Evolutionary conservation across 2,888 invertebrate genomes (phyloP).

Genomic region (Metalampra italica): DNA sequence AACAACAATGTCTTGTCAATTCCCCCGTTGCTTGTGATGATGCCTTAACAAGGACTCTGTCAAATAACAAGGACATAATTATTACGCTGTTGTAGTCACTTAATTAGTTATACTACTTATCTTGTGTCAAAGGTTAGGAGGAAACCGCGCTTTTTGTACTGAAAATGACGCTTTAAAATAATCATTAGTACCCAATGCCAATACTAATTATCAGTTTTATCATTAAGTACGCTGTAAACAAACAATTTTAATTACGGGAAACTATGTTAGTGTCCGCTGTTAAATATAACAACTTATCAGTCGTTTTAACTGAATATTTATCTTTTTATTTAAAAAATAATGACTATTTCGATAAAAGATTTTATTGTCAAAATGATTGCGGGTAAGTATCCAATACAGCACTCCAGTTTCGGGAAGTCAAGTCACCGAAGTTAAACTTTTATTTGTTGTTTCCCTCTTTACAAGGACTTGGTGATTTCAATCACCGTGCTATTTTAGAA

Average conservation of each 20-base stretch:
- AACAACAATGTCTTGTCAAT: too few relatives aligned
- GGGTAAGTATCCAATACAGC: not conserved
- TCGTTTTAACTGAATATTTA: slow-evolving; percentile 39
- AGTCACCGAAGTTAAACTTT: not conserved
- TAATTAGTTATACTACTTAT: slow-evolving; percentile 57
- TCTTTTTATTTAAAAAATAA: slow-evolving; percentile 41
- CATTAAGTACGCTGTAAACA: slow-evolving; percentile 43
- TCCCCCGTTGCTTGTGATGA: too few relatives aligned
- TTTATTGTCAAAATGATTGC: slow-evolving; percentile 7
- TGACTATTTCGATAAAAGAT: slow-evolving; percentile 24
- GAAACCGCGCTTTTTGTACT: slow-evolving; percentile 46
- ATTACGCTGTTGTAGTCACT: slow-evolving; percentile 16
- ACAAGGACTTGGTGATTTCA: slow-evolving; percentile 17
- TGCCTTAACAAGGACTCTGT: not conserved
- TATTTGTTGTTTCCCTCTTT: not conserved
- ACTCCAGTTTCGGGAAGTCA: not conserved
- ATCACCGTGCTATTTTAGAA: slow-evolving; percentile 10
- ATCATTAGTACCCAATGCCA: slow-evolving; percentile 40
- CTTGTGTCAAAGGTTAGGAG: slow-evolving; percentile 68
- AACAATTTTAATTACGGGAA: slow-evolving; percentile 69
- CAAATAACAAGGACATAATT: not conserved
- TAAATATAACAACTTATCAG: slow-evolving; percentile 48
- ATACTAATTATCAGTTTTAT: slow-evolving; percentile 58
- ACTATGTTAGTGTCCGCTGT: slow-evolving; percentile 46
- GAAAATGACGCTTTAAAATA: slow-evolving; percentile 31